Base-by-base conservation (phyloP, 1,140 invertebrate species). In the Cataglyphis hispanica region DNA sequence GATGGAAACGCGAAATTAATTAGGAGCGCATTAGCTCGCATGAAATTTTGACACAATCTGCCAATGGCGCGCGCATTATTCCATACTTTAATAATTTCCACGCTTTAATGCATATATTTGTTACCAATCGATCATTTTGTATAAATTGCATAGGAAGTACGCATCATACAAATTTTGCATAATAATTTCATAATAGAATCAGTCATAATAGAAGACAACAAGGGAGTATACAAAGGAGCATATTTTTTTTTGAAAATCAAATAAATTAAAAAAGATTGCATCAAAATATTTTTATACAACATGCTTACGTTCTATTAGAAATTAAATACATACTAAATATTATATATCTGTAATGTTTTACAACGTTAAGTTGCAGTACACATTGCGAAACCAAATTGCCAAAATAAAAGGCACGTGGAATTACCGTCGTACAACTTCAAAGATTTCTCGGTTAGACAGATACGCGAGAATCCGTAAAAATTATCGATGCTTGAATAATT, bases 401-500 rank as follows among this genome's bases (percentile, higher is more conserved):
- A 80, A 46, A 31, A 72, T 72, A 69, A 25, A 19, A 58, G 13
- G 3, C 1, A 19, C 6, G 7, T 43, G 19, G 27, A 60, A 81
- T 81, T 60, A 72, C 1, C 37, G 13, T 37, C 25, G 16, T 60
- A 25, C 16, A 43, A 72, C 53, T 60, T 53, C 22, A 60, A 81
- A 72, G 50, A 60, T 81, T 81, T 72, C 37, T 31, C 64, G 53
- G 19, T 13, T 60, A 43, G 66, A 60, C 25, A 19, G 34, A 19
- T 40, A 60, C 66, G 66, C 78, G 66, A 81, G 37, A 72, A 72
- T 60, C 60, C 67, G 53, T 72, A 60, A 81, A 81, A 81, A 72
- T 72, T 19, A 37, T 25, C 75, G 43, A 78, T 78, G 75, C 60
- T 70, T 53, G 66, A 81, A 81, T 81, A 72, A 81, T 81, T 81